These are phyloP conservation scores for Chloropsis hardwickii DNA, from an alignment of 2,113 vertebrate genomes.

Conservation along the genomic window DNA sequence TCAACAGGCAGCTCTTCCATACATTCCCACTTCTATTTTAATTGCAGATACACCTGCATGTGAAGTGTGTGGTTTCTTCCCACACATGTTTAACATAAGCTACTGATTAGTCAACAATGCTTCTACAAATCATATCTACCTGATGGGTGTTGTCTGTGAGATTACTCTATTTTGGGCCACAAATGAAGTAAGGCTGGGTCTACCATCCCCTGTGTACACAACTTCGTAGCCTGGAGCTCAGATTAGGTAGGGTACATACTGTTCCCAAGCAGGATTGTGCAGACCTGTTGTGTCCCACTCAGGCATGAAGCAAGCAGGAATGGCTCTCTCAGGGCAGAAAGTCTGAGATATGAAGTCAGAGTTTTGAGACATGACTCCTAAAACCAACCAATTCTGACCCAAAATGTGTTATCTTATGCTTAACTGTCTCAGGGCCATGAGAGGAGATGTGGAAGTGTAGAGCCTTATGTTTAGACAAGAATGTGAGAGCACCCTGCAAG, in stretches of 20 bases:
- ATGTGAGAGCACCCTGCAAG: not conserved
- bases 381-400: not conserved
- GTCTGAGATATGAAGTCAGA: not conserved
- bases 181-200: not conserved
- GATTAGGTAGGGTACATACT: not conserved
- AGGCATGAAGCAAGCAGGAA: not conserved
- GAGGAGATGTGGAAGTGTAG: not conserved
- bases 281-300: not conserved
- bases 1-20: not conserved
- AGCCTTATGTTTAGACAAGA: not conserved
- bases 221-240: not conserved
- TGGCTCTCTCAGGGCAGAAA: not conserved
- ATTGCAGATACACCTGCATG: not conserved
- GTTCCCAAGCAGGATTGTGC: not conserved
- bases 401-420: not conserved
- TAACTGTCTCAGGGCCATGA: not conserved
- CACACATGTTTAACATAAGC: not conserved
- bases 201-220: rapidly evolving
- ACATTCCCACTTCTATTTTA: not conserved
- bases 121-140: not conserved
- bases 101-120: not conserved
- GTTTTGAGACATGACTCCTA: not conserved
- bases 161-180: not conserved
- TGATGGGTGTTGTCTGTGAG: not conserved
- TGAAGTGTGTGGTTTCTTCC: not conserved